Evolutionary conservation across 2,888 invertebrate species (phyloP).

Genomic region (Xestobium rufovillosum): DNA sequence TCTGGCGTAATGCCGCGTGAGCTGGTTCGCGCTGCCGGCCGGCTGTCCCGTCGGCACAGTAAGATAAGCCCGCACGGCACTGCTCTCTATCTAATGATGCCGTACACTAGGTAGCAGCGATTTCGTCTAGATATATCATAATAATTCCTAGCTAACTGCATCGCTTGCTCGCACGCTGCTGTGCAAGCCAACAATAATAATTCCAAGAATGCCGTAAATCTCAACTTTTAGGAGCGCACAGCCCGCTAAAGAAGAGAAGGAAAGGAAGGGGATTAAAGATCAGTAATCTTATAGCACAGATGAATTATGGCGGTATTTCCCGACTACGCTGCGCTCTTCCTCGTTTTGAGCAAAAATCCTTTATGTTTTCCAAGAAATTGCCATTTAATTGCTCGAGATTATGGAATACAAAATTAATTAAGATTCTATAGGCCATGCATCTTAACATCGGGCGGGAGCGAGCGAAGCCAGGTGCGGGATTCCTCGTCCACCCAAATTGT

Average conservation of each 20-base stretch:
- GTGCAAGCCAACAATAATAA: slow-evolving; percentile 54
- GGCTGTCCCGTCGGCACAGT: slow-evolving; percentile 31
- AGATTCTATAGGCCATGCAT: slow-evolving; percentile 45
- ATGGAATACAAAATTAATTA: slow-evolving; percentile 44
- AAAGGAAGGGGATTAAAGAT: slow-evolving; percentile 65
- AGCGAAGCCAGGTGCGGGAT: slow-evolving; percentile 34
- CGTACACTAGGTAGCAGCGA: slow-evolving; percentile 39
- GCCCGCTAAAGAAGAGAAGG: slow-evolving; percentile 45
- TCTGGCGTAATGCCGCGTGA: slow-evolving; percentile 41
- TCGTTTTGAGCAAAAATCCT: slow-evolving; percentile 42
- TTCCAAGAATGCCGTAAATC: slow-evolving; percentile 61
- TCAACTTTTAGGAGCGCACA: slow-evolving; percentile 57
- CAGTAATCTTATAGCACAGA: slow-evolving; percentile 64
- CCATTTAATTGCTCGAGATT: slow-evolving; percentile 44
- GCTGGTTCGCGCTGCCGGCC: slow-evolving; percentile 31
- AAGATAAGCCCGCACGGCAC: slow-evolving; percentile 33
- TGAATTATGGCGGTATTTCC: slow-evolving; percentile 57
- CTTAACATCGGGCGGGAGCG: slow-evolving; percentile 34
- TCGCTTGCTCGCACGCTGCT: slow-evolving; percentile 36
- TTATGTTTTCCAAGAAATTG: slow-evolving; percentile 44
- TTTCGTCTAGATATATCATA: slow-evolving; percentile 48
- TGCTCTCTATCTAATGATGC: slow-evolving; percentile 39
- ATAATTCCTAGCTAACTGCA: slow-evolving; percentile 47
- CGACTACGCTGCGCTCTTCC: slow-evolving; percentile 36
- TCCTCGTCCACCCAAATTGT: slow-evolving; percentile 7